These are phyloP conservation scores for Druon quercuslanigerum DNA, from an alignment of 1,140 invertebrate species.

Conservation along the genomic window DNA sequence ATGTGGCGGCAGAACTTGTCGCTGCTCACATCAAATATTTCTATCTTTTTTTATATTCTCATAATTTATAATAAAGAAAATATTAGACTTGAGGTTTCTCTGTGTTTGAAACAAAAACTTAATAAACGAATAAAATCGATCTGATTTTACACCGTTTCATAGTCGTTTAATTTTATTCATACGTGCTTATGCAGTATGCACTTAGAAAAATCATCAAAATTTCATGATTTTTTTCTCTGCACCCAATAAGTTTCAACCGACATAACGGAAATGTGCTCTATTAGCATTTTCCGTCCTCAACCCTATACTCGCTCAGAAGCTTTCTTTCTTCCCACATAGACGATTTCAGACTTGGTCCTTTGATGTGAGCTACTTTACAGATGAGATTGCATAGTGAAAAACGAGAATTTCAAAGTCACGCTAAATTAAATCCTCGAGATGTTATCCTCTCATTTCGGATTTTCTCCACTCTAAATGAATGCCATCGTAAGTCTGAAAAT, in stretches of 20 bases:
- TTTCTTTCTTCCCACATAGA: not conserved
- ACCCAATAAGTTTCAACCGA: not conserved
- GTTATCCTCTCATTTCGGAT: not conserved
- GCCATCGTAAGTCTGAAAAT: too few species aligned
- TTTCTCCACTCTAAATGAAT: too few species aligned
- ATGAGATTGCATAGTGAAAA: conserved; percentile 24
- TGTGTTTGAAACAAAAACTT: too few species aligned
- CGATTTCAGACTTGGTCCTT: not conserved
- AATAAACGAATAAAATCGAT: too few species aligned
- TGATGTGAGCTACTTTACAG: conserved; percentile 10
- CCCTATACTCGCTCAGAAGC: not conserved
- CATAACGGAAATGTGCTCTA: not conserved
- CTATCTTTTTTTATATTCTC: not conserved
- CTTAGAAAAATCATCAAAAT: too few species aligned
- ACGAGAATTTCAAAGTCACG: conserved; percentile 15
- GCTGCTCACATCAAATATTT: not conserved
- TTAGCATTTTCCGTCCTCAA: not conserved
- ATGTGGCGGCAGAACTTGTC: not conserved
- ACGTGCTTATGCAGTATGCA: too few species aligned
- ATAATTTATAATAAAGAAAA: too few species aligned
- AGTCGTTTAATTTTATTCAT: too few species aligned
- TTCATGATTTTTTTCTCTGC: not conserved
- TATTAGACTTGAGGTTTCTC: too few species aligned
- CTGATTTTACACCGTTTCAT: too few species aligned
- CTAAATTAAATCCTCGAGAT: not conserved